Base-by-base conservation (phyloP, 2,888 invertebrate species). In the Gastracanthus pulcherrimus region DNA sequence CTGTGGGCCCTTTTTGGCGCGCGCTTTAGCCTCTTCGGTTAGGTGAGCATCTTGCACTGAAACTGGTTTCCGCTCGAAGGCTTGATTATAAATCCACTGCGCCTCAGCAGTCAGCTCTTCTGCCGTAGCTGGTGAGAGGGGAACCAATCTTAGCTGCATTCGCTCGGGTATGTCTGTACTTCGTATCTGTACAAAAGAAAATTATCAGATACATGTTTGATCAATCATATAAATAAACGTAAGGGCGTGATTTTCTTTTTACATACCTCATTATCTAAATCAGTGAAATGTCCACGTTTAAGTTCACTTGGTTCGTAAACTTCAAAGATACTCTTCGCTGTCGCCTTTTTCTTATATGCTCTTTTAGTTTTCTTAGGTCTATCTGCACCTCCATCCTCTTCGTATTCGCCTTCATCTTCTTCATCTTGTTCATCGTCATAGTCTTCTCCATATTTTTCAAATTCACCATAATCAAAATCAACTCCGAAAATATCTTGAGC, bases 401-500 rank as follows among this genome's bases (percentile, higher is more conserved):
- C 96, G 82, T 96, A 96, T 78, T 96, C 94, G 86, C 97, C 96
- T 83, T 96, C 93, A 76, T 96, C 96, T 11, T 96, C 97, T 2
- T 96, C 96, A 38, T 96, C 96, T 70, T n/a, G n/a, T n/a, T 96
- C 96, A 76, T 96, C 96, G 87, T 97, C 96, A 83, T 96, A 96
- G 84, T 97, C 97, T 75, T 97, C 96, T 6, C 95, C 97, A 88
- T 96, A 97, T 88, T 97, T 97, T 75, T 95, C 95, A 91, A 98
- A 97, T 85, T 98, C 97, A 81, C 97, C 97, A 89, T 96, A 98
- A 89, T 98, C 98, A 92, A 99, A 99, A 91, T 99, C 99, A n/a
- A 99, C 98, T 36, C 99, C 99, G 90, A 99, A 99, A 85, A 99
- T 98, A 90, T 99, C 99, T 92, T 99, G 98, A 75, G 99, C 99